A percentile compares a stretch with the other conserved stretches of the same genome.
These are phyloP conservation scores for Athalia rosae DNA, from an alignment of 2,888 invertebrate genomes.

Conservation along the genomic window DNA sequence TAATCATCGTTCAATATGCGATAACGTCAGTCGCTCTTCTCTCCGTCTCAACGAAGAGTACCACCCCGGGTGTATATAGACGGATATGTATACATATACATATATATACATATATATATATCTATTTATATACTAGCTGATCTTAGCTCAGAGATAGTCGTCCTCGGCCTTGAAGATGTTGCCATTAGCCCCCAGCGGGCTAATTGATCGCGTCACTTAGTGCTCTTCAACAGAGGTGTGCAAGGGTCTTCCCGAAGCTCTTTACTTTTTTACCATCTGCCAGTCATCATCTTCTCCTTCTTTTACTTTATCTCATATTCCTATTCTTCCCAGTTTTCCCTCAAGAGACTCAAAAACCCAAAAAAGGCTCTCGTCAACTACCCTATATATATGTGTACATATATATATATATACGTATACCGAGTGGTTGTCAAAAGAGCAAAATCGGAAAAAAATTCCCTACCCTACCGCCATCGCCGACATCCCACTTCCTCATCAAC, in stretches of 20 bases:
- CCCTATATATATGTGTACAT: too few species aligned
- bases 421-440: too few species aligned
- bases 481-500: too few species aligned
- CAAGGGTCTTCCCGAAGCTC: not conserved
- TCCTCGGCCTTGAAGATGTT: slow-evolving; percentile 10
- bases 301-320: not conserved
- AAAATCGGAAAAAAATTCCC: too few species aligned
- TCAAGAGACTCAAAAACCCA: too few species aligned
- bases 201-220: slow-evolving; percentile 37
- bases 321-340: too few species aligned
- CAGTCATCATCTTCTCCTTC: not conserved
- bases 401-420: too few species aligned
- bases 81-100: not conserved
- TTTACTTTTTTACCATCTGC: not conserved
- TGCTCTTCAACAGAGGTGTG: not conserved
- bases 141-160: not conserved
- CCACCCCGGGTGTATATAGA: not conserved
- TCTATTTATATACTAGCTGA: not conserved
- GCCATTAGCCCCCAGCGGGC: slow-evolving; percentile 7
- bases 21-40: too few species aligned
- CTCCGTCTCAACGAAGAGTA: not conserved
- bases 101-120: not conserved
- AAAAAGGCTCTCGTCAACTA: too few species aligned
- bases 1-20: too few species aligned
- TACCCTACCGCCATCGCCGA: too few species aligned